These are phyloP conservation scores for Acanthis flammea DNA, from an alignment of 2,797 vertebrate species.

Conservation along the genomic window DNA sequence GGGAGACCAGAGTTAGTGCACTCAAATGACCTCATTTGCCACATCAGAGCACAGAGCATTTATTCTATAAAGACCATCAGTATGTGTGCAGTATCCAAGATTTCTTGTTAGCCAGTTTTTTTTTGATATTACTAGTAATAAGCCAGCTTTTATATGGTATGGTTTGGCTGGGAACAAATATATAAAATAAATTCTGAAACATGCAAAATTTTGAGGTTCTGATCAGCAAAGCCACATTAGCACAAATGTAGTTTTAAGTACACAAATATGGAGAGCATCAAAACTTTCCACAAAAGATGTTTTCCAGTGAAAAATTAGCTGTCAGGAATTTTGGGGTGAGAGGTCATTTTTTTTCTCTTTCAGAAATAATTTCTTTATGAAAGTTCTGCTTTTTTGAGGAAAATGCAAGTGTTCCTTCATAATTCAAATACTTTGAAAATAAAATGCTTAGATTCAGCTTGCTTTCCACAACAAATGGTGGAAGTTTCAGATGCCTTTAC, in stretches of 20 bases:
- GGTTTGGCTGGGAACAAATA: constrained; percentile 8
- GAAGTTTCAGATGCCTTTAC: not conserved
- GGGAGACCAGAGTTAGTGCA: constrained; percentile 43
- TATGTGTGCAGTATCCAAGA: constrained; percentile 13
- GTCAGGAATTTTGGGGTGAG: not conserved
- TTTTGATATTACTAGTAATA: not conserved
- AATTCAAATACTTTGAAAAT: constrained; percentile 42
- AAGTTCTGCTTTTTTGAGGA: constrained; percentile 30
- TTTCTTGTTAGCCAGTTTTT: not conserved
- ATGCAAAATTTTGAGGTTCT: not conserved
- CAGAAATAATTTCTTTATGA: not conserved
- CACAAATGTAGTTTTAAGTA: not conserved
- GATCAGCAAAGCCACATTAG: constrained; percentile 1
- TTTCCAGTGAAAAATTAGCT: constrained; percentile 21
- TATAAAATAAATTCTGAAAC: not conserved
- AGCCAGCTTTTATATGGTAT: constrained; percentile 22
- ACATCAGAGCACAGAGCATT: constrained; percentile 61
- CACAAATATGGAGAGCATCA: not conserved
- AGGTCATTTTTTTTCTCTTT: not conserved
- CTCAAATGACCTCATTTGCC: constrained; percentile 66
- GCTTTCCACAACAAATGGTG: not conserved
- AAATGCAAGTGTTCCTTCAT: constrained; percentile 3
- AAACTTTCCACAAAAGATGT: not conserved
- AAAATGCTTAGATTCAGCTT: not conserved
- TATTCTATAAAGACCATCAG: constrained; percentile 46